Base-by-base conservation (phyloP, 2,888 invertebrate genomes). In the Nymphalis urticae region DNA sequence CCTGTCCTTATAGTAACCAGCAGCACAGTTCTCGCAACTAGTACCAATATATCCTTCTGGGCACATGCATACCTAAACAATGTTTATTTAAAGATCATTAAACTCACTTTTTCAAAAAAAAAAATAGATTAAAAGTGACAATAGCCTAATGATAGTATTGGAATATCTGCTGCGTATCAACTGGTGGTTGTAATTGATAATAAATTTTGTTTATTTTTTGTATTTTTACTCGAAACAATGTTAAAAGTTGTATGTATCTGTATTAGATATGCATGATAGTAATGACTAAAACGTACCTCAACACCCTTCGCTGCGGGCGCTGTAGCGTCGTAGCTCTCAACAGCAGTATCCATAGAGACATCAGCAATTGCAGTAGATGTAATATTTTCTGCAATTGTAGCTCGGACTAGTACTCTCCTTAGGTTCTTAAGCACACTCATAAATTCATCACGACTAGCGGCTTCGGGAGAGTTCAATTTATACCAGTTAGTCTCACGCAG, bases 331-430 rank as follows among this genome's bases (percentile, higher is more conserved):
- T 80, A 82, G 61, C 94, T 94, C 51, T 94, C 94, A 0, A 95
- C 95, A 0, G 98, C 97, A 2, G 97, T 96, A 76, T 98, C 98
- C 85, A 99, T 94, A 27, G 95, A 95, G 0, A 99, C 96, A 81
- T 98, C 97, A 69, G 97, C 95, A 58, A 99, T 95, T 62, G 95
- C 94, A 0, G 95, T 94, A 0, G 93, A 90, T 70, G 95, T 94
- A 73, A 96, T 94, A 63, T 93, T 90, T 6, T 81, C 80, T 0
- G 80, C 76, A 59, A 94, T 94, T 1, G 97, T 96, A 1, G 98
- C 98, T 64, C 97, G 94, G 36, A 99, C 95, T 10, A 97, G 90
- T 71, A 98, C 96, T 16, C 96, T 94, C 77, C 97, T 96, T 16
- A 99, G 87, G 78, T 97, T 96, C 36, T 97, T 95, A 10, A 99